Evolutionary conservation across 2,888 invertebrate genomes (phyloP).

Genomic region (Abscondita cerata): DNA sequence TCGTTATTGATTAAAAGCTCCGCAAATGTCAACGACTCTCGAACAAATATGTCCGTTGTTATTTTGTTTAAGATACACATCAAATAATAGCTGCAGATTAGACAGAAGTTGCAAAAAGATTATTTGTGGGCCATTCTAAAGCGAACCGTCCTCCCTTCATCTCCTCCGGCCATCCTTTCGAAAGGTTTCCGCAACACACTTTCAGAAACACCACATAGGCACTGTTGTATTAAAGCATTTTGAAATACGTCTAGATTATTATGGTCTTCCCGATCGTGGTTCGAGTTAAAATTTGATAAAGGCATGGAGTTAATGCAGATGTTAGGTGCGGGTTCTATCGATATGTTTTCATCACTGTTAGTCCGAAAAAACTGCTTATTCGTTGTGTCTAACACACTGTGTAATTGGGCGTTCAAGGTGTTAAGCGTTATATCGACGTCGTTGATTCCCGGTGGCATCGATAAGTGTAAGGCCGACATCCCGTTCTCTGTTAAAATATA

Average conservation of each 20-base stretch:
- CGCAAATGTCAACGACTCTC: slow-evolving; percentile 79
- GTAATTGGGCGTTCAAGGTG: slow-evolving; percentile 46
- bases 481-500: slow-evolving; percentile 60
- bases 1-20: slow-evolving; percentile 80
- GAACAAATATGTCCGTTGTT: slow-evolving; percentile 83
- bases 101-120: slow-evolving; percentile 81
- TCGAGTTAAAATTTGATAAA: slow-evolving; percentile 11
- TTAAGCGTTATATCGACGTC: slow-evolving; percentile 52
- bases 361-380: slow-evolving; percentile 45
- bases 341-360: slow-evolving; percentile 29
- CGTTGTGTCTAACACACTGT: slow-evolving; percentile 24
- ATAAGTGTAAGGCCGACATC: slow-evolving; percentile 52
- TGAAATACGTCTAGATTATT: slow-evolving; percentile 63
- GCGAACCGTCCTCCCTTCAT: slow-evolving; percentile 62
- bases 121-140: slow-evolving; percentile 71
- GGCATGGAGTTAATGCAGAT: slow-evolving; percentile 18
- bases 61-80: slow-evolving; percentile 85
- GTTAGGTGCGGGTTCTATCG: slow-evolving; percentile 38
- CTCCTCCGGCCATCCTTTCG: slow-evolving; percentile 62
- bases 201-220: slow-evolving; percentile 79
- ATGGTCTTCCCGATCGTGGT: slow-evolving; percentile 20
- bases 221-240: slow-evolving; percentile 74
- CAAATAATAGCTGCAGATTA: slow-evolving; percentile 82
- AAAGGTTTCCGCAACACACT: slow-evolving; percentile 74
- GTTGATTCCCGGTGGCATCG: slow-evolving; percentile 50